Evolutionary conservation across 2,797 vertebrate genomes (phyloP), one percentile per base, ranked within the genome.

Genomic region (Pempheris klunzingeri): DNA sequence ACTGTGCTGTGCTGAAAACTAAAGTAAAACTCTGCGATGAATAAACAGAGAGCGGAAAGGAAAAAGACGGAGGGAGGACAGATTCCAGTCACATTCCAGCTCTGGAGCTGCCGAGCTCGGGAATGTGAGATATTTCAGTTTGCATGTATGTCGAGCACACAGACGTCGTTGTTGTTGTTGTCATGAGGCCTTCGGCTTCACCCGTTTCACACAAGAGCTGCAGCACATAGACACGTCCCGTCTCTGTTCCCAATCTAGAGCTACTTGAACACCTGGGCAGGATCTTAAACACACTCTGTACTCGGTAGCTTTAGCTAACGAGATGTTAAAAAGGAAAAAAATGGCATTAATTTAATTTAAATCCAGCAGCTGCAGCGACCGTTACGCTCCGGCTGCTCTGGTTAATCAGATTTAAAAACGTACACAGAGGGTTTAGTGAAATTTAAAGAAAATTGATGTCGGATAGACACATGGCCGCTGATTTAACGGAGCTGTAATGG

Each of bases 261-360:
- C n/a, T n/a, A n/a, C n/a, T n/a, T n/a, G n/a, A n/a, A n/a, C n/a
- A n/a, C n/a, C n/a, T n/a, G n/a, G n/a, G n/a, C n/a, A n/a, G n/a
- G n/a, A n/a, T 36, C 8, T 3, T 5, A n/a, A 38, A 53, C 52
- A 20, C 73, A 43, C 1, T 0, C 7, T 14, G 2, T 4, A 14
- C 12, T 22, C 59, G 3, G 7, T 20, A 10, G 17, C 13, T 55
- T 24, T 20, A 17, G 14, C 59, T 57, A 8, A 58, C 28, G 49
- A 30, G n/a, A 80, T 22, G 53, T 57, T 22, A 39, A 64, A 28
- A 26, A 17, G n/a, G 30, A 47, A 55, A 67, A 1, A 34, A 63
- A 85, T 22, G 73, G 26, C 32, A 28, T 22, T 83, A 81, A 84
- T 85, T 71, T 20, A 2, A 87, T 87, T 80, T 41, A 9, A 72